Evolutionary conservation across 2,113 vertebrate species (phyloP).

Genomic region (Noctilio leporinus): DNA sequence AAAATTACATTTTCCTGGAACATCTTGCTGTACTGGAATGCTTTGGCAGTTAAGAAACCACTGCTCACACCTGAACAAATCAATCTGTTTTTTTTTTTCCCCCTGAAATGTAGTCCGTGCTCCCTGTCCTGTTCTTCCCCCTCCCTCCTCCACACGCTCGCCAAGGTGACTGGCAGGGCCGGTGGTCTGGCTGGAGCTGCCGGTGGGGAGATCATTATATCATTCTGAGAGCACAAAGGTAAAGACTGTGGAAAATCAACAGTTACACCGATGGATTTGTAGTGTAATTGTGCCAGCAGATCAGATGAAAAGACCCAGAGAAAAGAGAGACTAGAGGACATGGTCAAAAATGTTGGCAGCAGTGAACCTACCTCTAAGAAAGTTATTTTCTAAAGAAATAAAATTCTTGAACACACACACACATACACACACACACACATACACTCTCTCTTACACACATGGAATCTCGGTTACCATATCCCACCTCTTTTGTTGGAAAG

Average conservation of each 20-base stretch:
- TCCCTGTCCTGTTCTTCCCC: neutral
- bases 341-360: neutral
- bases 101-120: conserved; percentile 36
- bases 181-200: neutral
- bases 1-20: conserved; percentile 65
- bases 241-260: neutral
- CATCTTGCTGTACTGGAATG: conserved; percentile 61
- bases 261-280: neutral
- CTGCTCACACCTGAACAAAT: conserved; percentile 70
- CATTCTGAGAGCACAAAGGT: neutral
- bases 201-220: neutral
- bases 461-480: neutral
- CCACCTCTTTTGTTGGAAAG: neutral
- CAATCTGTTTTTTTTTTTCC: conserved; percentile 54
- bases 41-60: conserved; percentile 39
- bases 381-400: neutral
- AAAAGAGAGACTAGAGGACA: neutral
- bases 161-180: neutral
- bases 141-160: neutral
- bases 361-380: neutral
- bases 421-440: neutral
- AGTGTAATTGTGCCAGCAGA: neutral
- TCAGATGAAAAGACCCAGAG: neutral
- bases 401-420: neutral
- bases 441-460: neutral